Evolutionary conservation across 2,888 invertebrate genomes (phyloP).

Genomic region (Cosmia pyralina): DNA sequence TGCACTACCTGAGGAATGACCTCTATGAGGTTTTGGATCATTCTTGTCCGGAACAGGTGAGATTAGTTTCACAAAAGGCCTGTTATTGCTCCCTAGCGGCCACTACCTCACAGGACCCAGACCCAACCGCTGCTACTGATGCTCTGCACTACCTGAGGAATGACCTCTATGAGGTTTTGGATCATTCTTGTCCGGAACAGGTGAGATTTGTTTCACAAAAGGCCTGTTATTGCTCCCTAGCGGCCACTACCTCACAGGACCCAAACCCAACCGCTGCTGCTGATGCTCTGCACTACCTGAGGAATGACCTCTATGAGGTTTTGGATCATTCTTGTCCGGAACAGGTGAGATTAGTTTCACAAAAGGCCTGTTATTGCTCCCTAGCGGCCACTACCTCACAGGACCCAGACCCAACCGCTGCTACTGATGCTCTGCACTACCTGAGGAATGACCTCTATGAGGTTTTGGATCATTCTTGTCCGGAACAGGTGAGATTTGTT

Average conservation of each 20-base stretch:
- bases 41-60: constrained; percentile 91
- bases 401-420: not conserved
- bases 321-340: constrained; percentile 93
- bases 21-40: constrained; percentile 94
- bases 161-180: constrained; percentile 93
- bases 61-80: not conserved
- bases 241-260: no score
- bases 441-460: constrained; percentile 93
- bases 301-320: constrained; percentile 92
- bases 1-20: constrained; percentile 93
- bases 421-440: constrained; percentile 91
- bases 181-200: constrained; percentile 93
- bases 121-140: constrained; percentile 16
- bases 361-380: constrained; percentile 92
- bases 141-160: constrained; percentile 94
- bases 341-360: no score
- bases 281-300: constrained; percentile 93
- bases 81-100: no score
- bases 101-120: not conserved
- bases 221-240: no score
- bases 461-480: constrained; percentile 93
- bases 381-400: constrained; percentile 88
- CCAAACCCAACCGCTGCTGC: constrained; percentile 20
- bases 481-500: constrained; percentile 88
- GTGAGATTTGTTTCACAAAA: constrained; percentile 62